These are phyloP conservation scores for Herpailurus yagouaroundi DNA, from an alignment of 2,113 vertebrate species.

Conservation along the genomic window DNA sequence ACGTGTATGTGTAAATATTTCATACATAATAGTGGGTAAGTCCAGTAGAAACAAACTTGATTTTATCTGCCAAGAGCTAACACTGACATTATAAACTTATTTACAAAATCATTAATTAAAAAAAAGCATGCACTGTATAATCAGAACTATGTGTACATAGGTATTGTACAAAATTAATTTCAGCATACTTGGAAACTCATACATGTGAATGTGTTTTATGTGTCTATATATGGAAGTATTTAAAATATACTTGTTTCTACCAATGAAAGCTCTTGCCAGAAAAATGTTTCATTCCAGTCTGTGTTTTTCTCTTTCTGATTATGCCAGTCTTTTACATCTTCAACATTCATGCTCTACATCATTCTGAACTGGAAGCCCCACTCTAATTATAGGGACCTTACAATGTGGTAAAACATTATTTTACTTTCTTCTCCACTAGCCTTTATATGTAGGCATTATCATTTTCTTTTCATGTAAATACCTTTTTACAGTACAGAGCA, in stretches of 20 bases:
- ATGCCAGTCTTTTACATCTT: not conserved
- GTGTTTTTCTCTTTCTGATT: not conserved
- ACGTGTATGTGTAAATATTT: not conserved
- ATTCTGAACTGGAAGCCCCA: not conserved
- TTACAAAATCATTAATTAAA: not conserved
- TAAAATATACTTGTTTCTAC: not conserved
- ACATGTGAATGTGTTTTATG: not conserved
- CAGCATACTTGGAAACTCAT: not conserved
- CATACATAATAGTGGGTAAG: not conserved
- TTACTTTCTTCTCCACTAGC: not conserved
- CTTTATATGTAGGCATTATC: not conserved
- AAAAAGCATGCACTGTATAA: not conserved
- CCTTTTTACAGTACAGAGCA: not conserved
- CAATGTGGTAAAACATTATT: not conserved
- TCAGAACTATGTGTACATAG: not conserved
- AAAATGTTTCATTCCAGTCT: not conserved
- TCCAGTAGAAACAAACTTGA: not conserved
- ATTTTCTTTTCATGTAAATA: not conserved
- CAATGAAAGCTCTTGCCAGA: not conserved
- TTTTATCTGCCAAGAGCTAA: not conserved
- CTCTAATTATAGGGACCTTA: not conserved
- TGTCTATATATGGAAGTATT: not conserved
- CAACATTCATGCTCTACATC: not conserved
- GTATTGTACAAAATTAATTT: not conserved
- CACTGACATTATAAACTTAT: not conserved